Conservation (phyloP, 2,888 invertebrate species). For the Drosophila atripex region DNA sequence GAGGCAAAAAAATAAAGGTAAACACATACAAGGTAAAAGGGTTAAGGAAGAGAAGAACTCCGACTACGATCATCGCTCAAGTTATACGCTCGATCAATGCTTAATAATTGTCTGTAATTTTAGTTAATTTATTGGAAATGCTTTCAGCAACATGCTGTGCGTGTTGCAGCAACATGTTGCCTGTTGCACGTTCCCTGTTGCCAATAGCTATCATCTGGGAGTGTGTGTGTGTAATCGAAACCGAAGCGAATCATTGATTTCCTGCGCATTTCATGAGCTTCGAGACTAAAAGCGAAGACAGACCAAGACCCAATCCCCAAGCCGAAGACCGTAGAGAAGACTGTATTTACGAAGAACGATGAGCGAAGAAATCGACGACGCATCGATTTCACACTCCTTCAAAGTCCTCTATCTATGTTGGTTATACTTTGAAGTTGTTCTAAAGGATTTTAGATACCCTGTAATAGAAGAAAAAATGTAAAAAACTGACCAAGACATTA, state of each 20-base stretch:
- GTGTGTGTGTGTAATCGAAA: constrained; percentile 79
- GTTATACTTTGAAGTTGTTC: constrained; percentile 8
- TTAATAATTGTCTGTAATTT: constrained; percentile 78
- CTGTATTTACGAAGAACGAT: constrained; percentile 6
- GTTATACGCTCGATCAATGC: constrained; percentile 58
- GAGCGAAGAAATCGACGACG: constrained; percentile 48
- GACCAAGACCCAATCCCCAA: constrained; percentile 9
- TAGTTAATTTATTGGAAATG: constrained; percentile 78
- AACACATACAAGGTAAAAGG: constrained; percentile 11
- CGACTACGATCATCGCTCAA: constrained; percentile 50
- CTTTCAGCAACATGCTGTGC: constrained; percentile 75
- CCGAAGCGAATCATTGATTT: constrained; percentile 82
- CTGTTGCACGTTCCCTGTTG: constrained; percentile 20
- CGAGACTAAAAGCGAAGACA: constrained; percentile 52
- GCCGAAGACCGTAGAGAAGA: constrained; percentile 15
- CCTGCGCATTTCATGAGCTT: constrained; percentile 79
- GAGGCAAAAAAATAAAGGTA: constrained; percentile 20
- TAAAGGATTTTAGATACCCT: constrained; percentile 26
- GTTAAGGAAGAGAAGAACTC: constrained; percentile 11
- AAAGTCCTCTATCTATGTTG: constrained; percentile 6
- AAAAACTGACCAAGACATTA: no score
- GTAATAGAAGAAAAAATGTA: neutral
- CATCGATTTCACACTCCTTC: constrained; percentile 73
- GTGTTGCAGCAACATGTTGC: constrained; percentile 68
- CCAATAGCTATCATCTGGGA: neutral